phyloP scores from a whole-genome alignment of 2,113 vertebrate genomes.

The Xyliphius kryptos region DNA sequence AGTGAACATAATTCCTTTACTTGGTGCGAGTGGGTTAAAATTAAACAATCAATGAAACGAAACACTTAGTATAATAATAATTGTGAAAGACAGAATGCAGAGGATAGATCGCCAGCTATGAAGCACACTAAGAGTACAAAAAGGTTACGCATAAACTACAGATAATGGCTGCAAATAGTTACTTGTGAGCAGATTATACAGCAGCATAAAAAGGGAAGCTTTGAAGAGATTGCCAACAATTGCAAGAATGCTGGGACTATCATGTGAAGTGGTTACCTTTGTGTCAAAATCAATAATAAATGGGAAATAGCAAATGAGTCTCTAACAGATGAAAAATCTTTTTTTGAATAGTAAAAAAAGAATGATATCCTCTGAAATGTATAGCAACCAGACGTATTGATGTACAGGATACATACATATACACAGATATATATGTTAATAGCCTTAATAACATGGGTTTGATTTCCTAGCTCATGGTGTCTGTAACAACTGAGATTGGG shows the following conservation, averaged over 20 bases:
- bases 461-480: too few species aligned
- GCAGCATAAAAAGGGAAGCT: background rate
- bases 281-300: background rate
- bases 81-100: background rate
- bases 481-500: too few species aligned
- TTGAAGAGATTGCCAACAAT: background rate
- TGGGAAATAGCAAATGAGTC: background rate
- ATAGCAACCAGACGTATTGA: background rate
- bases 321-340: background rate
- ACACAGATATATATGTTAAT: too few species aligned
- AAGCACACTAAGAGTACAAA: background rate
- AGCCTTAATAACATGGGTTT: too few species aligned
- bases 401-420: background rate
- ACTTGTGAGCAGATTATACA: background rate
- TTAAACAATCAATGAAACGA: background rate
- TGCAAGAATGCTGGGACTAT: slow-evolving; percentile 2
- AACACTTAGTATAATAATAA: background rate
- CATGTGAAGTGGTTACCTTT: background rate
- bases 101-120: background rate
- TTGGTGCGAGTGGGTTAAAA: background rate
- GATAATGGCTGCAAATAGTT: background rate
- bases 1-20: background rate
- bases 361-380: background rate
- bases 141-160: background rate
- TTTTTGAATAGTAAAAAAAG: background rate